Evolutionary conservation across 2,113 vertebrate species (phyloP), one percentile per base, ranked within the genome.

Genomic region (Menura novaehollandiae): DNA sequence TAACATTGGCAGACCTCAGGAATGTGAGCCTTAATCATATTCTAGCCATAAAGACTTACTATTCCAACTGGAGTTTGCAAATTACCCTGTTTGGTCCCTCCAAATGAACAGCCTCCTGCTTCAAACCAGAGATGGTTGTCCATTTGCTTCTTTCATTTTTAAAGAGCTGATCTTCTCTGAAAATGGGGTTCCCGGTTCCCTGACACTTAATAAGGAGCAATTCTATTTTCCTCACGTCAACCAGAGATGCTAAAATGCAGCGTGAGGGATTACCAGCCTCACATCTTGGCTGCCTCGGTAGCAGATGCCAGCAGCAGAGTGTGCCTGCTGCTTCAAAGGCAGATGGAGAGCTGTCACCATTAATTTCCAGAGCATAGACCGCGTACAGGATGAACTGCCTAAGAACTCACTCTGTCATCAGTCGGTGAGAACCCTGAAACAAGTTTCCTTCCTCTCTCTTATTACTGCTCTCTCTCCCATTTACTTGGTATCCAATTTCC

Each of bases 1-100:
- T 51, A 55, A 72, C 0, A 0, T 11, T 0, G 0, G 47, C 3
- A 81, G 58, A 47, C 26, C 73, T 43, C 69, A 71, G 43, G 56
- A 80, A 74, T 35, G 63, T 0, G 3, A 83, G 30, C 46, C 6
- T 0, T 89, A 58, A 81, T 49, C 55, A 49, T 27, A 74, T 62
- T 84, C 56, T 47, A 81, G 37, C 39, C 35, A 56, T 41, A 72
- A 71, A 75, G 68, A 51, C 26, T 85, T 81, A 49, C 10, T 75
- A 75, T 69, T 87, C 24, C 68, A 64, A 37, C 14, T 43, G n/a
- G 12, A 80, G 22, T 62, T 67, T 75, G 51, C 59, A 81, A 41
- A 87, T 80, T 64, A 60, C 51, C 37, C 46, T 46, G 12, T 80
- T 66, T 3, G 3, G n/a, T 94, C 39, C 33, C 33, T 78, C 22